Conservation (phyloP, 1,140 invertebrate species). For the Aphis craccivora region DNA sequence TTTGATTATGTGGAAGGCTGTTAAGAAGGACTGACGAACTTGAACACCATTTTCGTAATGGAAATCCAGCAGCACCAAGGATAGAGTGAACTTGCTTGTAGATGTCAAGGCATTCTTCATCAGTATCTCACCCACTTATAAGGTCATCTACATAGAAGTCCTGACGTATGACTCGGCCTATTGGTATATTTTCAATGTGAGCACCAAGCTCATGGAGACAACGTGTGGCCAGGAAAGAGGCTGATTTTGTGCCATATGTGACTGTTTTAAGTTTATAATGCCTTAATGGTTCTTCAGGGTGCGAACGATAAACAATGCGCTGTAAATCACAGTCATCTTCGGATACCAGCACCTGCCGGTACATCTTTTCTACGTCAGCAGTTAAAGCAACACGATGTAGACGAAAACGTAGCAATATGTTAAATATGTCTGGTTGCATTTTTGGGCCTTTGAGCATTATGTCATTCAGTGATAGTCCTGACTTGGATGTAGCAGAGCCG, state of each 20-base stretch:
- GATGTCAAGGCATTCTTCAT: neutral
- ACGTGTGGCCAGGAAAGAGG: neutral
- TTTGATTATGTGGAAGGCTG: too few relatives aligned
- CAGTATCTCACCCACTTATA: neutral
- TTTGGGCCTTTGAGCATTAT: slow-evolving; percentile 61
- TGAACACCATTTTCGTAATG: too few relatives aligned
- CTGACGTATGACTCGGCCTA: neutral
- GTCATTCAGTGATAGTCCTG: slow-evolving; percentile 61
- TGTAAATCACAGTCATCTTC: neutral
- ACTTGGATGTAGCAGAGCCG: slow-evolving; percentile 61
- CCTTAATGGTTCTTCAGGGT: neutral
- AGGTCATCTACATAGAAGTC: slow-evolving; percentile 14
- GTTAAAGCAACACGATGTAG: slow-evolving; percentile 58
- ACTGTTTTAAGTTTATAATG: neutral
- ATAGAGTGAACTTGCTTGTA: too few relatives aligned
- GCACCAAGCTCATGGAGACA: neutral
- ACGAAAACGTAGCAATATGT: slow-evolving; percentile 61
- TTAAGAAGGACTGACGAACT: too few relatives aligned
- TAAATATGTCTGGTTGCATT: slow-evolving; percentile 61
- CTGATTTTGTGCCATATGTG: neutral
- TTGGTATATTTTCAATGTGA: neutral
- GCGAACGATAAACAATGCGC: neutral
- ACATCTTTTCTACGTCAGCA: slow-evolving; percentile 13
- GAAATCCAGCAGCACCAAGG: too few relatives aligned
- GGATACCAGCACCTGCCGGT: neutral